Evolutionary conservation across 2,113 vertebrate species (phyloP).

Genomic region (Acrocephalus arundinaceus): DNA sequence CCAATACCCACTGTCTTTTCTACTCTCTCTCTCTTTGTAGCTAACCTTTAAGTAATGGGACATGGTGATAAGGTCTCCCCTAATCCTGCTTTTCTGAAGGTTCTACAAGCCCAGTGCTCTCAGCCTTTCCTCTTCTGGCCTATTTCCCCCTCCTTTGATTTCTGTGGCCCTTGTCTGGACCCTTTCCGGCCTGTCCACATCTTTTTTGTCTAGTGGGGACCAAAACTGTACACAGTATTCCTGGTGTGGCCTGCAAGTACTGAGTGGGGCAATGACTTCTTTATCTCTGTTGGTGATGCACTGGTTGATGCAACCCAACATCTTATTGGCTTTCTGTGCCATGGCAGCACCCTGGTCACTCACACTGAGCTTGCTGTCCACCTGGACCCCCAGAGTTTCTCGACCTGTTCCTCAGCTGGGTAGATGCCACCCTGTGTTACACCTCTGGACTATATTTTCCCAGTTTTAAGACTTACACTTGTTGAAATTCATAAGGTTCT

Average conservation of each 20-base stretch:
- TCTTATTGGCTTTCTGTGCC: accelerated
- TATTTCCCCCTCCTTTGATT: neutral
- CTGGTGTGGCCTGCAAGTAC: neutral
- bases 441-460: neutral
- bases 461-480: neutral
- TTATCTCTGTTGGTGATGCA: neutral
- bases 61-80: neutral
- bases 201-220: neutral
- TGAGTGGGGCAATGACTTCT: neutral
- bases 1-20: neutral
- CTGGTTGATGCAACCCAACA: neutral
- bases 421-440: neutral
- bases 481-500: neutral
- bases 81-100: neutral
- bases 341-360: neutral
- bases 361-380: neutral
- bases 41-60: neutral
- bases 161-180: neutral
- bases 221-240: neutral
- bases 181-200: neutral
- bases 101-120: neutral
- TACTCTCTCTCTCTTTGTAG: neutral
- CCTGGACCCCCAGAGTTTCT: neutral
- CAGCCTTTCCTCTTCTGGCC: neutral
- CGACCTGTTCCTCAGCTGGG: neutral